phyloP scores from a whole-genome alignment of 2,888 invertebrate species.

The Aleiodes leptofemur region DNA sequence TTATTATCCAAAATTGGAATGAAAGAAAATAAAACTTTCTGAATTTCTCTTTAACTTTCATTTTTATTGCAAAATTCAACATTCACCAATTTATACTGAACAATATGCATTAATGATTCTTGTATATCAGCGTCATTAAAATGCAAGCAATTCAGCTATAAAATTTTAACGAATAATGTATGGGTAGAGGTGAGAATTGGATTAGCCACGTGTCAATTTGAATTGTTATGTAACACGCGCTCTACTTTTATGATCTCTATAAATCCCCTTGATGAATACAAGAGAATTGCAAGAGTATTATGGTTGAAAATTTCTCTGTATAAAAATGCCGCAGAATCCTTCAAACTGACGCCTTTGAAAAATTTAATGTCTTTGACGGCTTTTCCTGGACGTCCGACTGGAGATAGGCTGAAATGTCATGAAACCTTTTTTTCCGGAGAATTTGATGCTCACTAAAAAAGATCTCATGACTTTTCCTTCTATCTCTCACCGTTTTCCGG shows the following conservation, averaged over 20 bases:
- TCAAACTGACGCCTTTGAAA: too few relatives aligned
- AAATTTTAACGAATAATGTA: not conserved
- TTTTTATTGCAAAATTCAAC: not conserved
- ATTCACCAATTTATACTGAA: constrained; percentile 12
- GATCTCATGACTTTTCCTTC: too few relatives aligned
- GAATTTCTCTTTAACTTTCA: constrained; percentile 1
- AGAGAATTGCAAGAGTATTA: not conserved
- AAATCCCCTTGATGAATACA: not conserved
- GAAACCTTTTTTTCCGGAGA: too few relatives aligned
- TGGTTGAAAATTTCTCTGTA: not conserved
- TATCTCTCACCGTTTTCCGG: too few relatives aligned
- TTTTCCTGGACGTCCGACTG: too few relatives aligned
- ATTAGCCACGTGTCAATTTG: constrained; percentile 29
- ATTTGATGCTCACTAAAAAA: too few relatives aligned
- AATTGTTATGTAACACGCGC: constrained; percentile 17
- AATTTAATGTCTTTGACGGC: too few relatives aligned
- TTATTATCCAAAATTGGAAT: too few relatives aligned
- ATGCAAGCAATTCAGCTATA: constrained; percentile 2
- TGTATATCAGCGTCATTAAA: constrained; percentile 14
- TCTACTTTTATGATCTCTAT: not conserved
- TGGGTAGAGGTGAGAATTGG: constrained; percentile 2
- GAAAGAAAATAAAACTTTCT: not conserved
- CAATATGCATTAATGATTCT: constrained; percentile 22
- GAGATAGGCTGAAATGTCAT: too few relatives aligned
- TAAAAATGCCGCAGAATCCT: not conserved